These are phyloP conservation scores for Odontothrips loti DNA, from an alignment of 2,888 invertebrate genomes.

Conservation along the genomic window DNA sequence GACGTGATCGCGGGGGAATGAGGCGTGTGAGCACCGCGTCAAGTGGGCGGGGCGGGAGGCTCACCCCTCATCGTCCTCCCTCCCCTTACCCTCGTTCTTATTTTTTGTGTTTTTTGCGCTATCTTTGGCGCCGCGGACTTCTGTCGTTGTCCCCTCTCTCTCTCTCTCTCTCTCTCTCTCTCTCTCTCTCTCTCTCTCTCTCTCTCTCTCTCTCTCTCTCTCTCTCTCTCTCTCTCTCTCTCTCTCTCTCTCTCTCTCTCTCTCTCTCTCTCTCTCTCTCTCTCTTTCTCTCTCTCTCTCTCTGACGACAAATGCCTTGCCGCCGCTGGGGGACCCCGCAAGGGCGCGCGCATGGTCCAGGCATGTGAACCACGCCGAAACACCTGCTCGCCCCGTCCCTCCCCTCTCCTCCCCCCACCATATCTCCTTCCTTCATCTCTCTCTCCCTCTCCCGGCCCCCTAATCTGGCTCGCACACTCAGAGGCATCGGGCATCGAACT, in stretches of 20 bases:
- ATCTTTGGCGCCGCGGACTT: not conserved
- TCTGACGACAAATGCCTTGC: not conserved
- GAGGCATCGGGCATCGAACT: conserved; percentile 24
- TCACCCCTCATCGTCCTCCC: not conserved
- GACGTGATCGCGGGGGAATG: conserved; percentile 8
- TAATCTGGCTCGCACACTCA: not conserved
- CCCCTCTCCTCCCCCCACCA: not conserved
- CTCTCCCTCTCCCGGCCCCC: not conserved
- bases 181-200: too few species aligned
- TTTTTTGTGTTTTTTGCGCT: not conserved
- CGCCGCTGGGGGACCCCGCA: not conserved
- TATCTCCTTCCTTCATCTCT: not conserved
- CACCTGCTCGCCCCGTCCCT: conserved; percentile 9
- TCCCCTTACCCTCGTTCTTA: not conserved
- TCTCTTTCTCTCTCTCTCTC: not conserved
- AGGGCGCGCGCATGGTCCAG: conserved; percentile 5
- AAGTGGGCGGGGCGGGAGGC: not conserved
- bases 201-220: not conserved
- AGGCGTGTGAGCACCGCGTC: not conserved
- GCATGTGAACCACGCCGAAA: conserved; percentile 17
- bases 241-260: not conserved
- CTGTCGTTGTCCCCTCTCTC: not conserved
- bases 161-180: not conserved
- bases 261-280: not conserved
- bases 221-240: not conserved